Conservation (phyloP, 2,888 invertebrate species). For the Nipponacmea schrenckii region DNA sequence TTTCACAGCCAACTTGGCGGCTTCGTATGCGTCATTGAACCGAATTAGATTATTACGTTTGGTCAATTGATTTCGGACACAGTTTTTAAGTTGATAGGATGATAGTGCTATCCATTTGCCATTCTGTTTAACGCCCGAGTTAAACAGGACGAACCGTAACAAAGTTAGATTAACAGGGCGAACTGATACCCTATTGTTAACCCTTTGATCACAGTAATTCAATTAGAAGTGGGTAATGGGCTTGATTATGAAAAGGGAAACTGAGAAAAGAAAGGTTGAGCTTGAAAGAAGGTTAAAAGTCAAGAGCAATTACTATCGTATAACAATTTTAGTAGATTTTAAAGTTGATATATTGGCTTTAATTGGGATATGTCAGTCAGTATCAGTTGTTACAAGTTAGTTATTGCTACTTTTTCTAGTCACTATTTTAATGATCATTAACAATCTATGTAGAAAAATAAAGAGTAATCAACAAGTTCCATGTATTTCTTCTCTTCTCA, state of each 20-base stretch:
- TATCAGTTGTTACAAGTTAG: no score
- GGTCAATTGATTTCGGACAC: neutral
- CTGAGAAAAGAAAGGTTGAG: neutral
- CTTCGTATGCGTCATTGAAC: neutral
- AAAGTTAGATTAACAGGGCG: neutral
- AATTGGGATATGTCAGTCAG: neutral
- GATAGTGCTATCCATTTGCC: neutral
- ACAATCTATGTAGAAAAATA: no score
- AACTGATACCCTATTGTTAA: neutral
- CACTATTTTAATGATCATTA: no score
- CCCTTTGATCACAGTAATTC: slow-evolving; percentile 1
- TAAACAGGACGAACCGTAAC: neutral
- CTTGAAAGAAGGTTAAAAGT: neutral
- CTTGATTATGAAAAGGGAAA: neutral
- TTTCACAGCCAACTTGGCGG: neutral
- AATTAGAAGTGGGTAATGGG: slow-evolving; percentile 1
- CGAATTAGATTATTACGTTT: neutral
- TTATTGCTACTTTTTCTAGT: no score
- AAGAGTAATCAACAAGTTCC: no score
- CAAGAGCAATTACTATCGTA: slow-evolving; percentile 1
- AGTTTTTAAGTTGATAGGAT: neutral
- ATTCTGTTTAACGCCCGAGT: neutral
- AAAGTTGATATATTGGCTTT: neutral
- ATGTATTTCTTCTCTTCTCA: no score
- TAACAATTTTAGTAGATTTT: neutral